These are phyloP conservation scores for Tiliqua scincoides DNA, from an alignment of 2,113 vertebrate species.

Conservation along the genomic window DNA sequence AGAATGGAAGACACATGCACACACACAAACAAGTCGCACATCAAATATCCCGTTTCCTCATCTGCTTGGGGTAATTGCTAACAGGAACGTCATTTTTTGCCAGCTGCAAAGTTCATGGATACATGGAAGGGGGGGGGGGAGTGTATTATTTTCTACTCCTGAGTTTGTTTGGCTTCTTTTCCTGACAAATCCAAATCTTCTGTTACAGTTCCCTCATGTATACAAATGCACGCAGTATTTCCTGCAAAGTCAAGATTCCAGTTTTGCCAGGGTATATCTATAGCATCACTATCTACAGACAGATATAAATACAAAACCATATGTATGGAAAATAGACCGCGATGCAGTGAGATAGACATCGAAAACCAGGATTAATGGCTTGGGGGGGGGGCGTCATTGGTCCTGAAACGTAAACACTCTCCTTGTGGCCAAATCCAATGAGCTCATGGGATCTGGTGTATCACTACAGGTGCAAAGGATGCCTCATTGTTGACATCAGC, in stretches of 20 bases:
- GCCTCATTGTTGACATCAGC: background rate
- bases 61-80: constrained; percentile 81
- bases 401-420: background rate
- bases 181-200: constrained; percentile 65
- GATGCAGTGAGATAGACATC: background rate
- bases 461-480: background rate
- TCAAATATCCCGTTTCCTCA: constrained; percentile 65
- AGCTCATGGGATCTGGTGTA: background rate
- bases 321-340: background rate
- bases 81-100: constrained; percentile 73
- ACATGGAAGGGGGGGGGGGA: constrained; percentile 71
- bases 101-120: constrained; percentile 81
- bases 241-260: constrained; percentile 65
- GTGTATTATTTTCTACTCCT: constrained; percentile 75
- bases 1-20: constrained; percentile 68
- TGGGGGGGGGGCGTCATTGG: background rate
- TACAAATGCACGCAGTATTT: constrained; percentile 71
- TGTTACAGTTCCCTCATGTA: constrained; percentile 64
- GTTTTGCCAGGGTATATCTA: constrained; percentile 13
- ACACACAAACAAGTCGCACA: background rate
- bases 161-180: constrained; percentile 54
- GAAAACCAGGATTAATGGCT: background rate
- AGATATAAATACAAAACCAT: background rate
- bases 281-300: background rate
- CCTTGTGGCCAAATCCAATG: background rate